Percentiles rank a stretch among this genome's conserved stretches.
Evolutionary conservation across 2,797 vertebrate genomes (phyloP).

Genomic region (Staurois parvus): DNA sequence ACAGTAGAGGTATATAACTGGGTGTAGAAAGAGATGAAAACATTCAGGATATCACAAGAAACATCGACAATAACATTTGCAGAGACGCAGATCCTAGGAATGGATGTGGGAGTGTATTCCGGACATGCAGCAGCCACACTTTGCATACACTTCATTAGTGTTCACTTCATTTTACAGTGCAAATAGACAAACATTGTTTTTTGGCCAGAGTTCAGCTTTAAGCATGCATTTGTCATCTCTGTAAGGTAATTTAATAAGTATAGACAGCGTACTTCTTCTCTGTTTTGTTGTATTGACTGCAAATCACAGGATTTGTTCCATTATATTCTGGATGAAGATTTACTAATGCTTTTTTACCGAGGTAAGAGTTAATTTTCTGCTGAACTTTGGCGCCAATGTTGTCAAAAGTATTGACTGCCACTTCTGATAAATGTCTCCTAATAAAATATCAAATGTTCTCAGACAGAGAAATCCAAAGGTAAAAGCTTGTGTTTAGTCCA

Average conservation of each 20-base stretch:
- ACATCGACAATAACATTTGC: no score
- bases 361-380: not conserved
- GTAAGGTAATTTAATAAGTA: not conserved
- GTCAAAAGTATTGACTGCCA: not conserved
- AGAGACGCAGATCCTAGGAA: no score
- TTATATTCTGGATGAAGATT: not conserved
- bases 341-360: not conserved
- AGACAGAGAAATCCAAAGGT: not conserved
- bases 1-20: no score
- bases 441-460: not conserved
- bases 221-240: not conserved
- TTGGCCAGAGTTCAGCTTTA: no score
- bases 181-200: no score
- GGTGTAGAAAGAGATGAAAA: no score
- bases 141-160: no score
- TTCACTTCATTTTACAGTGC: no score
- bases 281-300: not conserved
- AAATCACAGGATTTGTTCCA: not conserved
- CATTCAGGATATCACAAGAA: no score
- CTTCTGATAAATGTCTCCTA: not conserved
- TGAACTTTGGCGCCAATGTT: not conserved
- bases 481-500: not conserved
- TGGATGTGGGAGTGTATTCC: no score
- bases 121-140: no score
- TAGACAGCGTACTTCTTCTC: not conserved